Evolutionary conservation across 2,797 vertebrate species (phyloP).

Genomic region (Phoeniculus purpureus): DNA sequence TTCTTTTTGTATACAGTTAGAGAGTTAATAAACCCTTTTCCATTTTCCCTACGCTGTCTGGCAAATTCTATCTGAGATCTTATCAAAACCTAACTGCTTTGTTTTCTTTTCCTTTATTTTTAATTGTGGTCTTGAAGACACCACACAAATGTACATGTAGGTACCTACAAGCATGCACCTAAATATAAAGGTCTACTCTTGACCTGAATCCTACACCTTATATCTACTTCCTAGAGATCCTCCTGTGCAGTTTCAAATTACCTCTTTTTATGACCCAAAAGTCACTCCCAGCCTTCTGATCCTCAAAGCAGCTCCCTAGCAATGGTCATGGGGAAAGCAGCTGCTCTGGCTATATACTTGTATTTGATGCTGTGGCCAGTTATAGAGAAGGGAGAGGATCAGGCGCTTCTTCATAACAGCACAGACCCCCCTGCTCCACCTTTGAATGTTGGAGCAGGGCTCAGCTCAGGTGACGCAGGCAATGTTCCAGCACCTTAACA

Average conservation of each 20-base stretch:
- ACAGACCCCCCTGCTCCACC: not conserved
- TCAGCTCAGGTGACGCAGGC: not conserved
- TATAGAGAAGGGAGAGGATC: not conserved
- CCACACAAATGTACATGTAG: not conserved
- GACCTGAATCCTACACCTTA: not conserved
- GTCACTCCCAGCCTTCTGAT: not conserved
- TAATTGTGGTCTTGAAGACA: no score
- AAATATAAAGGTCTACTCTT: not conserved
- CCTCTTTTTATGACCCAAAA: not conserved
- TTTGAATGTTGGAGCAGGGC: not conserved
- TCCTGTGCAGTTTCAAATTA: not conserved
- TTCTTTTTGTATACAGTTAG: no score
- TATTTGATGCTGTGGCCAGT: not conserved
- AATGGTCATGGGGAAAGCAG: not conserved
- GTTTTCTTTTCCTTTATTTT: no score
- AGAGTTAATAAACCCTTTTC: no score
- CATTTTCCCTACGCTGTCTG: no score
- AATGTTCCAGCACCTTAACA: not conserved
- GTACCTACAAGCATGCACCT: not conserved
- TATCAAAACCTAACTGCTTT: no score
- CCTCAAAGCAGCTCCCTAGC: not conserved
- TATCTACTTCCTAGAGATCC: not conserved
- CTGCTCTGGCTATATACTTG: not conserved
- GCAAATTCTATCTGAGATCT: no score
- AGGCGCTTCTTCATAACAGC: accelerated